phyloP scores from a whole-genome alignment of 1,140 invertebrate species.

The Brachionus manjavacas region DNA sequence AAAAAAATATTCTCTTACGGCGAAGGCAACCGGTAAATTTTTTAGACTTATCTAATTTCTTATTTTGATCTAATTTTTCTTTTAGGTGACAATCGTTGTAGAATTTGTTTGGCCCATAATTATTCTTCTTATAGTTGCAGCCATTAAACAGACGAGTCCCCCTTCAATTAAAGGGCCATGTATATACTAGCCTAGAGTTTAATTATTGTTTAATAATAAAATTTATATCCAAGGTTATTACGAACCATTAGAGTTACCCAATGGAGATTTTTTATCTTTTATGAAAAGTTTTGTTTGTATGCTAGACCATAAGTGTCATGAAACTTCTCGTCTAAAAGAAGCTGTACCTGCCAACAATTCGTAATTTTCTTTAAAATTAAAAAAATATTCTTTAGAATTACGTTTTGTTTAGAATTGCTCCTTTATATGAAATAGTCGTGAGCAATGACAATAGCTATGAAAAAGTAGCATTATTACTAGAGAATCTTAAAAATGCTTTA shows the following conservation, averaged over 20 bases:
- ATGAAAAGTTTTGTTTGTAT: slow-evolving; percentile 42
- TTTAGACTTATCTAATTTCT: background rate
- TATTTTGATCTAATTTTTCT: background rate
- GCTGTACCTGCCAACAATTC: background rate
- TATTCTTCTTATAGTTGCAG: slow-evolving; percentile 19
- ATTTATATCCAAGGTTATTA: background rate
- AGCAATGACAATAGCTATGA: slow-evolving; percentile 38
- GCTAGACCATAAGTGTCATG: slow-evolving; percentile 38
- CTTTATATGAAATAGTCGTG: slow-evolving; percentile 33
- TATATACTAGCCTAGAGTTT: background rate
- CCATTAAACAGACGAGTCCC: slow-evolving; percentile 16
- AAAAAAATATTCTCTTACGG: slow-evolving; percentile 46
- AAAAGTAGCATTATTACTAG: background rate
- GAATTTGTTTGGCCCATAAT: slow-evolving; percentile 36
- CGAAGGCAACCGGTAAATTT: slow-evolving; percentile 47
- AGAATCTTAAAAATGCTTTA: slow-evolving; percentile 38
- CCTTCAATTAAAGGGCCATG: slow-evolving; percentile 17
- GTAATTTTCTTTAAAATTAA: background rate
- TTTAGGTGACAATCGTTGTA: slow-evolving; percentile 21
- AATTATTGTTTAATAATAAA: background rate
- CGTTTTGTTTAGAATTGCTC: background rate
- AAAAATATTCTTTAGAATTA: background rate
- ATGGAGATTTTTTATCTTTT: slow-evolving; percentile 42
- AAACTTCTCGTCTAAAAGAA: slow-evolving; percentile 16
- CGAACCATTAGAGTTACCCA: slow-evolving; percentile 7